phyloP scores from a whole-genome alignment of 2,888 invertebrate genomes.

The Zygogramma bicolorata region DNA sequence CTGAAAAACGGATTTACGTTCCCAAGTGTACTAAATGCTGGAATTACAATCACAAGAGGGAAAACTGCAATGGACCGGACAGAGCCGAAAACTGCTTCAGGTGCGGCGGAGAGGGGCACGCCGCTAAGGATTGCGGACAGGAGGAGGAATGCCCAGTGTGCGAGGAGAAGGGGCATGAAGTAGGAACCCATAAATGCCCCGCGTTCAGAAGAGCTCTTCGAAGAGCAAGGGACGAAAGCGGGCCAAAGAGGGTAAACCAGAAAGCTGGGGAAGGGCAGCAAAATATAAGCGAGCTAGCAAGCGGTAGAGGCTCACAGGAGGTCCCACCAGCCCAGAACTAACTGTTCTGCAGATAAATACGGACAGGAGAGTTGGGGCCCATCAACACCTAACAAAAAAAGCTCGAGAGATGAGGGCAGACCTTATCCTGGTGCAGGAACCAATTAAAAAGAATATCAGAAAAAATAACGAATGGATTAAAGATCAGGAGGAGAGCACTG shows the following conservation, averaged over 20 bases:
- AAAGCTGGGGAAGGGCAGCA: neutral
- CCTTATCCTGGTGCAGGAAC: no score
- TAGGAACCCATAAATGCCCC: neutral
- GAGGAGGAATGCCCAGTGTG: neutral
- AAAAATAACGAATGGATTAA: no score
- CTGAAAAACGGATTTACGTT: neutral
- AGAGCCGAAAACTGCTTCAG: neutral
- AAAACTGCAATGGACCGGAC: neutral
- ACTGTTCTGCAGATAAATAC: neutral
- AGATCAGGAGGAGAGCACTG: no score
- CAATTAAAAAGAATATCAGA: no score
- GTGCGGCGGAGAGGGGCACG: constrained; percentile 1
- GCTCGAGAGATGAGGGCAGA: neutral
- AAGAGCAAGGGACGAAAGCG: neutral
- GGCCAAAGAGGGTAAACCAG: neutral
- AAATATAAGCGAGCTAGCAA: neutral
- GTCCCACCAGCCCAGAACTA: neutral
- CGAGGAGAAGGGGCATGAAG: neutral
- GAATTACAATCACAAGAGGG: neutral
- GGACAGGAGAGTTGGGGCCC: neutral
- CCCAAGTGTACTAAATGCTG: neutral
- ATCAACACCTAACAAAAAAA: neutral
- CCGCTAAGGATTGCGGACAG: neutral
- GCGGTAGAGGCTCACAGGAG: neutral
- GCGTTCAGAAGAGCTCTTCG: neutral